Evolutionary conservation across 2,888 invertebrate genomes (phyloP).

Genomic region (Ormia ochracea): DNA sequence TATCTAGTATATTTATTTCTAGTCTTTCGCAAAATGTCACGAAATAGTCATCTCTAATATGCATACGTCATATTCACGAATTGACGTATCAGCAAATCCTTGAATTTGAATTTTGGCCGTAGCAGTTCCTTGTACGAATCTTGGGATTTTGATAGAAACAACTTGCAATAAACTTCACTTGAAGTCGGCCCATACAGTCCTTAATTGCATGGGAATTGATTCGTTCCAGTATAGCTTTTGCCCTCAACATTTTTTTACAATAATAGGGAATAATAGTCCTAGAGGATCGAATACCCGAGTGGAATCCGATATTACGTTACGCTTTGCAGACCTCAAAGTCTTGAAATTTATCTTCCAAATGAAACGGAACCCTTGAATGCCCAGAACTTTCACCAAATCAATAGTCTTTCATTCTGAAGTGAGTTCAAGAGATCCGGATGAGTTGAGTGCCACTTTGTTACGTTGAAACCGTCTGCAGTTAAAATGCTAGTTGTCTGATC

Average conservation of each 20-base stretch:
- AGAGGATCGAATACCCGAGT: background rate
- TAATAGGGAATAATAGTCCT: background rate
- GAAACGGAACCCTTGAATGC: background rate
- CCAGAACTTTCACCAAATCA: background rate
- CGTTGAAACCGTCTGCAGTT: too few relatives aligned
- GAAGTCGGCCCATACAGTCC: background rate
- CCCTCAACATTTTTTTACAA: background rate
- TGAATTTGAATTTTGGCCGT: background rate
- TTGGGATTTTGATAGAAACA: background rate
- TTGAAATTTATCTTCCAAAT: background rate
- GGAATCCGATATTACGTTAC: background rate
- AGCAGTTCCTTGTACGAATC: background rate
- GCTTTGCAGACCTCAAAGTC: background rate
- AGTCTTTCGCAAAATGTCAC: background rate
- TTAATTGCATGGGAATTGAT: background rate
- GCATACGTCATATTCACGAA: background rate
- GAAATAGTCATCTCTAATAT: background rate
- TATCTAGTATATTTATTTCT: background rate
- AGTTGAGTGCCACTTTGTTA: too few relatives aligned
- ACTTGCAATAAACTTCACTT: background rate
- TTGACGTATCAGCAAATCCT: background rate
- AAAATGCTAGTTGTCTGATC: too few relatives aligned
- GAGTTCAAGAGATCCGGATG: background rate
- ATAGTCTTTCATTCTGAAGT: background rate
- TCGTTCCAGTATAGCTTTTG: slow-evolving; percentile 4